phyloP scores from a whole-genome alignment of 2,113 vertebrate species.

The Aix galericulata region DNA sequence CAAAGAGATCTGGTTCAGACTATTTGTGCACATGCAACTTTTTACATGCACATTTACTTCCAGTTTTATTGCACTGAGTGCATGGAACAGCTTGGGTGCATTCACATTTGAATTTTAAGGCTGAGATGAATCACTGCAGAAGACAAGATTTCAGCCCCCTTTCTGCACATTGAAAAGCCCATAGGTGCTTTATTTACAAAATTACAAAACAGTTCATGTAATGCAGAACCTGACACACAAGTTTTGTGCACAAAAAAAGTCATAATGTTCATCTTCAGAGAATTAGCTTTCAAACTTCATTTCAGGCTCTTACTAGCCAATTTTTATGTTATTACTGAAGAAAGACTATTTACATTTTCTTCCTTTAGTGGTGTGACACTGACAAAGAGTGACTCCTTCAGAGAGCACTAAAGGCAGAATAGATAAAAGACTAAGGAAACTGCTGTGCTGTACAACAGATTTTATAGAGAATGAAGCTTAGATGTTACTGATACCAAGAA shows the following conservation, averaged over 20 bases:
- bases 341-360: background rate
- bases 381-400: background rate
- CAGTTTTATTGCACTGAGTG: background rate
- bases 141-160: background rate
- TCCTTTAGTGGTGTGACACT: background rate
- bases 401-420: background rate
- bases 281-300: background rate
- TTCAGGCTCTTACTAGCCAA: background rate
- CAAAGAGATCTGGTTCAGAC: background rate
- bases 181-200: background rate
- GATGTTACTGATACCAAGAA: background rate
- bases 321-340: background rate
- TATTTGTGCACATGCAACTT: fast-evolving
- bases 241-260: background rate
- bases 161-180: background rate
- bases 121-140: background rate
- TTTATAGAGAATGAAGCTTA: background rate
- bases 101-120: background rate
- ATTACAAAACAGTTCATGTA: background rate
- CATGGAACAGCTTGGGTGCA: fast-evolving
- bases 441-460: background rate
- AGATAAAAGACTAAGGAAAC: background rate
- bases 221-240: background rate
- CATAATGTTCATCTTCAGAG: background rate
- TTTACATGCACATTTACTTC: background rate